Evolutionary conservation across 2,888 invertebrate species (phyloP).

Genomic region (Helobdella robusta): DNA sequence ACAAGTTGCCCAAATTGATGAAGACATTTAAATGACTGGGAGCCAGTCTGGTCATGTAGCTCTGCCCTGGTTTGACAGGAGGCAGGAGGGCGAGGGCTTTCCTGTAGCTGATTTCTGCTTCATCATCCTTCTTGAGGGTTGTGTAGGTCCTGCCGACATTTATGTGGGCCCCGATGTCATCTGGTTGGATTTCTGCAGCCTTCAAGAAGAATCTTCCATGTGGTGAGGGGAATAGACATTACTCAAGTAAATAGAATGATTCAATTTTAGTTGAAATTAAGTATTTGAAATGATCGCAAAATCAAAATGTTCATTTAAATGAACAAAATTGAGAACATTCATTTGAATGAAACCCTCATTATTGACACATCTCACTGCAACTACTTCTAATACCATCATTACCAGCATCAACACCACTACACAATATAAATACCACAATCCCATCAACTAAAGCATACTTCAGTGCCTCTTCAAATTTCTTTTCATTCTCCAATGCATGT

Average conservation of each 20-base stretch:
- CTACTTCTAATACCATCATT: too few species aligned
- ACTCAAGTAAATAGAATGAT: too few species aligned
- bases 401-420: too few species aligned
- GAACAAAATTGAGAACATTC: too few species aligned
- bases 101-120: constrained; percentile 85
- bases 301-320: too few species aligned
- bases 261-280: too few species aligned
- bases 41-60: constrained; percentile 86
- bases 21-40: constrained; percentile 92
- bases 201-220: constrained; percentile 18
- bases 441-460: too few species aligned
- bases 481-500: constrained; percentile 77
- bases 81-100: constrained; percentile 54
- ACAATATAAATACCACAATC: too few species aligned
- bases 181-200: constrained; percentile 67
- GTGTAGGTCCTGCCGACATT: constrained; percentile 92
- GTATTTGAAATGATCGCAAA: too few species aligned
- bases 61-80: constrained; percentile 50
- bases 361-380: too few species aligned
- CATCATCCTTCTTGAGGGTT: constrained; percentile 72
- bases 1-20: constrained; percentile 83
- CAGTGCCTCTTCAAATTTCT: constrained; percentile 65
- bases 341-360: too few species aligned
- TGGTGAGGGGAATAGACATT: too few species aligned
- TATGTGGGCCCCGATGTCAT: constrained; percentile 91